phyloP scores from a whole-genome alignment of 2,888 invertebrate species.

The Lycocerus yunnanus region DNA sequence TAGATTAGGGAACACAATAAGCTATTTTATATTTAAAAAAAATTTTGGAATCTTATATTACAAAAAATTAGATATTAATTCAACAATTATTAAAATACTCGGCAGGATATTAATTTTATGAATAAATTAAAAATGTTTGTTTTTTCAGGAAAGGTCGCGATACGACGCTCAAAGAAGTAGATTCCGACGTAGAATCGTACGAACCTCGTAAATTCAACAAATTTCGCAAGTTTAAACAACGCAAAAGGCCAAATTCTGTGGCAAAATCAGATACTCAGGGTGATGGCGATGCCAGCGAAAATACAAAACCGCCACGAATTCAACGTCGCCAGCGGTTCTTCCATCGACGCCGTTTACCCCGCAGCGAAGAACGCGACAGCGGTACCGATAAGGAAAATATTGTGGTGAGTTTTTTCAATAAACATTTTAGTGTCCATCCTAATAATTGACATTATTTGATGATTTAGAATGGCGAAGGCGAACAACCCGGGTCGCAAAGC shows the following conservation, averaged over 20 bases:
- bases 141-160: conserved; percentile 61
- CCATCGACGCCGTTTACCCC: conserved; percentile 46
- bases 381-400: conserved; percentile 35
- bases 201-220: conserved; percentile 54
- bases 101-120: too few species aligned
- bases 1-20: too few species aligned
- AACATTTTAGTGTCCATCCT: neutral
- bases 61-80: too few species aligned
- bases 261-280: conserved; percentile 39
- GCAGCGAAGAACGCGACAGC: conserved; percentile 41
- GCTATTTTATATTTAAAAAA: too few species aligned
- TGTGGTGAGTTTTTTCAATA: conserved; percentile 33
- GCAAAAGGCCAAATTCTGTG: conserved; percentile 37
- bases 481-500: neutral
- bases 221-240: conserved; percentile 48
- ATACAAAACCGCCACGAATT: conserved; percentile 17
- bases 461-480: conserved; percentile 5
- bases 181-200: conserved; percentile 70
- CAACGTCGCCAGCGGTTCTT: conserved; percentile 29
- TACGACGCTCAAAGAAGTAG: conserved; percentile 68
- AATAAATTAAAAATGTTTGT: neutral
- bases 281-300: conserved; percentile 24
- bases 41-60: too few species aligned
- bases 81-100: too few species aligned
- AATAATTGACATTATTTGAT: neutral